Percentiles rank a stretch among this genome's conserved stretches.
Evolutionary conservation across 2,888 invertebrate genomes (phyloP).

Genomic region (Alsophila aescularia): DNA sequence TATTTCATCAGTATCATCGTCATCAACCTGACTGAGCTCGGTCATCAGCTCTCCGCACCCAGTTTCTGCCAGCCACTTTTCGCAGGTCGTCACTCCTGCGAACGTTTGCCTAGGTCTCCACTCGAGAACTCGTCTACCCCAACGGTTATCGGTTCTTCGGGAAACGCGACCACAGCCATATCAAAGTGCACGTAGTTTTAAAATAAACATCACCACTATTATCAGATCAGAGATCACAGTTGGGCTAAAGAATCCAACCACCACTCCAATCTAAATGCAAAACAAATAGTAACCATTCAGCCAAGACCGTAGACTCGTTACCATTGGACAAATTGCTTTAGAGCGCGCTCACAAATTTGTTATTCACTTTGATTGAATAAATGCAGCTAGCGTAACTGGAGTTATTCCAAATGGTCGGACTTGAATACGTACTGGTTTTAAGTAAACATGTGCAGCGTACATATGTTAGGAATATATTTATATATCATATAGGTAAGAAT

Average conservation of each 20-base stretch:
- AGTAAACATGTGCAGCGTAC: background rate
- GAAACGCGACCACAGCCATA: no score
- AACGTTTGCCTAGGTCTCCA: no score
- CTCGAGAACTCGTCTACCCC: no score
- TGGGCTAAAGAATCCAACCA: background rate
- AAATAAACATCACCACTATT: background rate
- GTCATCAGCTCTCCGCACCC: no score
- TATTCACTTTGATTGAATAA: constrained; percentile 11
- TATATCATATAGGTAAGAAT: no score
- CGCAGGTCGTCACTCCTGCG: no score
- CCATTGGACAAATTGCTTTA: constrained; percentile 8
- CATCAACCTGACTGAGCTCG: no score
- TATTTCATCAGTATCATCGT: no score
- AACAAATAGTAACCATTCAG: background rate
- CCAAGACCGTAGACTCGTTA: background rate
- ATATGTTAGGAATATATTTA: no score
- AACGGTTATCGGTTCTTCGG: no score
- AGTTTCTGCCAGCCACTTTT: no score
- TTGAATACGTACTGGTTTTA: background rate
- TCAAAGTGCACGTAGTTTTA: no score
- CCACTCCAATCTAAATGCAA: constrained; percentile 10
- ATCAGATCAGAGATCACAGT: background rate
- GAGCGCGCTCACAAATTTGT: background rate
- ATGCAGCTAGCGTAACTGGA: background rate
- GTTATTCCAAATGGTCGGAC: background rate